Percentiles rank a stretch among this genome's conserved stretches.
Evolutionary conservation across 2,797 vertebrate species (phyloP).

Genomic region (Crax fasciolata): DNA sequence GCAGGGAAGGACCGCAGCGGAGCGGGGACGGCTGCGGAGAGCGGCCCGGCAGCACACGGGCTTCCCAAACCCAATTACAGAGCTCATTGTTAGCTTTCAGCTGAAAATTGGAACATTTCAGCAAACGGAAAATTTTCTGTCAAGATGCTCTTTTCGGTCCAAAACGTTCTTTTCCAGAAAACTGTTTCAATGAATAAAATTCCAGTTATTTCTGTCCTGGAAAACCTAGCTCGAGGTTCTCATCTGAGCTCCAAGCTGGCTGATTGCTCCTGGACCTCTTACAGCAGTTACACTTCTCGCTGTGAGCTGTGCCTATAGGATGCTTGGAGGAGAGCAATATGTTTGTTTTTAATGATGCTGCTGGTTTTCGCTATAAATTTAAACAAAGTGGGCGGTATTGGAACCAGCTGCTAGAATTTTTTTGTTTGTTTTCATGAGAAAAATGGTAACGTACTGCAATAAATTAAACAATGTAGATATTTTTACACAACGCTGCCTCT

Average conservation of each 20-base stretch:
- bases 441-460: constrained; percentile 67
- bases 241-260: constrained; percentile 30
- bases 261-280: not conserved
- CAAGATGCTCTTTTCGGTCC: constrained; percentile 34
- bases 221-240: constrained; percentile 50
- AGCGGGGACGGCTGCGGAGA: not conserved
- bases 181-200: constrained; percentile 42
- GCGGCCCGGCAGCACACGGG: not conserved
- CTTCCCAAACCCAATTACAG: constrained; percentile 54
- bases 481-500: constrained; percentile 40
- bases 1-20: not conserved
- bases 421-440: constrained; percentile 73
- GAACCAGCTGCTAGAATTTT: constrained; percentile 57
- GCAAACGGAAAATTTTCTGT: constrained; percentile 67
- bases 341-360: constrained; percentile 74
- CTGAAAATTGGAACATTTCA: constrained; percentile 75
- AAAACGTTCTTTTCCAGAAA: constrained; percentile 40
- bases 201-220: constrained; percentile 51
- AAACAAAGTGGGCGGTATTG: constrained; percentile 68
- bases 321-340: constrained; percentile 57
- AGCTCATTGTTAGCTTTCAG: constrained; percentile 65
- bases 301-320: constrained; percentile 48
- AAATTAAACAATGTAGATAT: constrained; percentile 66
- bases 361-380: constrained; percentile 74
- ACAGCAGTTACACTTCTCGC: constrained; percentile 45